These are phyloP conservation scores for Syngnathus typhle DNA, from an alignment of 2,113 vertebrate genomes.

Conservation along the genomic window DNA sequence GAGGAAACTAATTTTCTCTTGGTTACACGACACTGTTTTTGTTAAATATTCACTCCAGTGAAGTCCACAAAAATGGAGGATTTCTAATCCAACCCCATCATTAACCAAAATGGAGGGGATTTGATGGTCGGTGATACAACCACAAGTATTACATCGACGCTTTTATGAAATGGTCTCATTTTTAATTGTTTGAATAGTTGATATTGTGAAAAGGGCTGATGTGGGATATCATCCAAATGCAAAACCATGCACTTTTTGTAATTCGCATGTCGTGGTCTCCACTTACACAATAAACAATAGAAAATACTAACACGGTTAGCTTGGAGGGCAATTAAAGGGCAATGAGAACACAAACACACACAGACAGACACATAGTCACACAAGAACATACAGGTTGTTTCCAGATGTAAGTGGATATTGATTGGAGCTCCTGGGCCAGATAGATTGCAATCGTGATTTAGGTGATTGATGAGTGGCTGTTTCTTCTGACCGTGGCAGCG, in stretches of 20 bases:
- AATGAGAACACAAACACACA: not conserved
- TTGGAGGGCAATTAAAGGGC: slow-evolving; percentile 8
- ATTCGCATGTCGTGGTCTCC: slow-evolving; percentile 29
- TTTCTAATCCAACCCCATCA: not conserved
- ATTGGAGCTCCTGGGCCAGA: slow-evolving; percentile 6
- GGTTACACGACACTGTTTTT: too few species aligned
- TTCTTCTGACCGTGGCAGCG: not conserved
- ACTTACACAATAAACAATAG: slow-evolving; percentile 28
- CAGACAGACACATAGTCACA: not conserved
- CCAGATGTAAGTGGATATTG: not conserved
- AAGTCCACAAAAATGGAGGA: not conserved
- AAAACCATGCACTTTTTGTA: slow-evolving; percentile 6
- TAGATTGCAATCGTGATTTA: slow-evolving; percentile 18
- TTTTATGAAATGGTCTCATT: not conserved
- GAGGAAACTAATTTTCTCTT: not conserved
- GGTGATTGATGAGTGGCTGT: slow-evolving; percentile 10
- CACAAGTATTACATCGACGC: not conserved
- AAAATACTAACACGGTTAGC: slow-evolving; percentile 49
- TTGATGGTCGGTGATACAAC: not conserved
- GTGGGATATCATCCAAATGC: not conserved
- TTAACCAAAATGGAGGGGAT: not conserved
- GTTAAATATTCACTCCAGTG: not conserved
- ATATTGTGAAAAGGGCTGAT: not conserved
- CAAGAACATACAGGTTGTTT: not conserved
- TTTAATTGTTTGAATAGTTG: not conserved